Conservation (phyloP, 1,140 invertebrate species). For the Drosophila triauraria region DNA sequence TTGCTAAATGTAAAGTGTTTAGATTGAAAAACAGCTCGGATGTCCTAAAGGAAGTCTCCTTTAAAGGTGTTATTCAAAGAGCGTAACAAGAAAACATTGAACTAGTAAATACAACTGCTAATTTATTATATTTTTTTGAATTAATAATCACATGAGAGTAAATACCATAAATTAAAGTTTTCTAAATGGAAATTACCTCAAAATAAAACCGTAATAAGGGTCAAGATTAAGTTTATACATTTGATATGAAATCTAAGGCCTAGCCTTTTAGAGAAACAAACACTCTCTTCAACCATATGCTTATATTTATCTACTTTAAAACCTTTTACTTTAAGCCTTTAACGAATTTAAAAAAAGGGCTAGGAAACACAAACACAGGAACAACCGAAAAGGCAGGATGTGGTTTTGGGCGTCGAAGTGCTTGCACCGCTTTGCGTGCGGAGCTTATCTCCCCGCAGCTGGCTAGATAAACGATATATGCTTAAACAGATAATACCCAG, state of each 20-base stretch:
- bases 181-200: neutral
- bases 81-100: neutral
- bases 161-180: neutral
- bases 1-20: no score
- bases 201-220: neutral
- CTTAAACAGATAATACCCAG: constrained; percentile 32
- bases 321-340: constrained; percentile 30
- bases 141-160: neutral
- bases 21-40: no score
- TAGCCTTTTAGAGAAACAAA: neutral
- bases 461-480: constrained; percentile 32
- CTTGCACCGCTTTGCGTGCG: constrained; percentile 15
- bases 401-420: neutral
- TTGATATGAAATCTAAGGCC: neutral
- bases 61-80: neutral
- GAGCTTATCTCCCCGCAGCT: constrained; percentile 46
- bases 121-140: no score
- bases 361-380: constrained; percentile 22
- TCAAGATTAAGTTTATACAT: neutral
- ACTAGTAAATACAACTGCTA: neutral
- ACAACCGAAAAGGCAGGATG: constrained; percentile 36
- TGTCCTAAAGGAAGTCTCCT: no score
- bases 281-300: neutral
- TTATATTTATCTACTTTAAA: constrained; percentile 18
- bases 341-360: neutral